Evolutionary conservation across 2,888 invertebrate genomes (phyloP).

Genomic region (Drosophila histrio): DNA sequence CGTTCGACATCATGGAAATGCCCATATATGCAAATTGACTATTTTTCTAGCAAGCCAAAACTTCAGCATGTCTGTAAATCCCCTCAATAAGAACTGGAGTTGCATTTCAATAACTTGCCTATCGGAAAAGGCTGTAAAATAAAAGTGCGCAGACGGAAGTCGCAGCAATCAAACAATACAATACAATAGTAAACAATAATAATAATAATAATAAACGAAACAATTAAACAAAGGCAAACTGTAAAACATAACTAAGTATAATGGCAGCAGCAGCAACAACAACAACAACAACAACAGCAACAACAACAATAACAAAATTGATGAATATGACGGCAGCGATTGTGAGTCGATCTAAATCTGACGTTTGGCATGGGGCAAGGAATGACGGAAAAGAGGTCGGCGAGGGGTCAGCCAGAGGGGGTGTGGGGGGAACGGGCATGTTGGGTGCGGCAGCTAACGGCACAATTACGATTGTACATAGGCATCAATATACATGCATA

Average conservation of each 20-base stretch:
- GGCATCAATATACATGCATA: neutral
- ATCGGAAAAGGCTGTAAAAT: neutral
- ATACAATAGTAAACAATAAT: constrained; percentile 58
- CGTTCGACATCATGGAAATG: too few species aligned
- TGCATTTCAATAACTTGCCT: constrained; percentile 10
- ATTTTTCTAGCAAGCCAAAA: neutral
- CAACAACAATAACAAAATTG: constrained; percentile 42
- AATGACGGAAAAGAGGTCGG: constrained; percentile 5
- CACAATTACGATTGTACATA: constrained; percentile 54
- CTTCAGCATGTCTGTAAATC: neutral
- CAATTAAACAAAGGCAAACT: constrained; percentile 68
- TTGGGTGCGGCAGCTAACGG: constrained; percentile 79
- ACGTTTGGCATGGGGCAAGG: constrained; percentile 35
- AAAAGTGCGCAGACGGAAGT: constrained; percentile 43
- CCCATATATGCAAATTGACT: too few species aligned
- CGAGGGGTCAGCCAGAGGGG: neutral
- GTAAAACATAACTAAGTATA: constrained; percentile 24
- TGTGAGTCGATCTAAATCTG: constrained; percentile 59
- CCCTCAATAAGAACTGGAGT: neutral
- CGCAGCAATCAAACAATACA: constrained; percentile 35
- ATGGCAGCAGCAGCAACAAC: constrained; percentile 20
- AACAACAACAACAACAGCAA: constrained; percentile 15
- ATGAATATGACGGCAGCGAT: constrained; percentile 58
- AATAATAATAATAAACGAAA: constrained; percentile 59
- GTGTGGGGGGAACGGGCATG: constrained; percentile 27